Evolutionary conservation across 2,888 invertebrate species (phyloP), one percentile per base, ranked within the genome.

Genomic region (Omphaloscelis lunosa): DNA sequence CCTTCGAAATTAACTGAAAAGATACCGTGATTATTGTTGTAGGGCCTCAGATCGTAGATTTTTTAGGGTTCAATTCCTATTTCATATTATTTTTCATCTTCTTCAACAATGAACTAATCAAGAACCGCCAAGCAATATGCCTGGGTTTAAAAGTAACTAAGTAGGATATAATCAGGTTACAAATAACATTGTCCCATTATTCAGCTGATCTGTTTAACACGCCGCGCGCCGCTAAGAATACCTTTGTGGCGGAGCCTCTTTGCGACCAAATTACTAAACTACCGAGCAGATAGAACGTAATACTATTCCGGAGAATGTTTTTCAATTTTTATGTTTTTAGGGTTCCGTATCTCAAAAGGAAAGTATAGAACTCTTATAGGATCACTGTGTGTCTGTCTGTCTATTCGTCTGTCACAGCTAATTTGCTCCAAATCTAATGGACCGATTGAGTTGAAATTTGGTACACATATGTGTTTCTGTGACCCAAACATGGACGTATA

Each of bases 191-290:
- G 83, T 70, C 39, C 41, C 45, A 83, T 73, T 77, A 83, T 39
- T 17, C 51, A 11, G 58, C 77, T 74, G 86, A 83, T 83, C 77
- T 61, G 45, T 29, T 86, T 77, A 73, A 48, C 70, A 58, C 67
- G 63, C 39, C 29, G 68, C 23, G 23, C 70, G 59, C 27, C 53
- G 71, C 59, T 69, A 29, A 29, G 72, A 56, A 29, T 34, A 85
- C 73, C 77, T 76, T 48, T 74, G 83, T 83, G 79, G 72, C 15
- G 45, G 59, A 39, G 72, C 23, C 61, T 78, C 79, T 59, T 56
- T 72, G 71, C 77, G 86, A 23, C 67, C 86, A 82, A 77, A 86
- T 83, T 83, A 86, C 70, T 59, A 58, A 73, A 68, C 61, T 53
- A 86, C 77, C 73, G 12, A 58, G 17, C 27, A 65, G 39, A 34